These are phyloP conservation scores for Antheraea assamensis DNA, from an alignment of 2,888 invertebrate species.

Conservation along the genomic window DNA sequence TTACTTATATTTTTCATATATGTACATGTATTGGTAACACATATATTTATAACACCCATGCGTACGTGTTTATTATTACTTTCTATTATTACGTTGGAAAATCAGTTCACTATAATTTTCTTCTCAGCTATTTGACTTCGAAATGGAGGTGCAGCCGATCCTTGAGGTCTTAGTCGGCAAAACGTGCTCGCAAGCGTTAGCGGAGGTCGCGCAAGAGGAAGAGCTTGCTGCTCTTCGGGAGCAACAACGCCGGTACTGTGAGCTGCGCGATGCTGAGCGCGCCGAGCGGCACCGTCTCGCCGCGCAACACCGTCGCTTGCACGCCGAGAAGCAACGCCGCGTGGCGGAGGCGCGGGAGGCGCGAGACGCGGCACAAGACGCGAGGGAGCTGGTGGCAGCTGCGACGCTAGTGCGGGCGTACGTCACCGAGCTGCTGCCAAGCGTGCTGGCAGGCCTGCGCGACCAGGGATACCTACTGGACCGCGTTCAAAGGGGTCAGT, in stretches of 20 bases:
- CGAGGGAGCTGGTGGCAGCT: constrained; percentile 91
- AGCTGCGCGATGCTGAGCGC: constrained; percentile 89
- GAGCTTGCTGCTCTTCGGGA: constrained; percentile 91
- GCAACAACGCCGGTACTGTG: constrained; percentile 86
- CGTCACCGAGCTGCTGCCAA: constrained; percentile 92
- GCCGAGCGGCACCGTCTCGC: constrained; percentile 91
- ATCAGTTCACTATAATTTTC: neutral
- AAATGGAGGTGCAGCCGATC: constrained; percentile 94
- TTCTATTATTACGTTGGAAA: neutral
- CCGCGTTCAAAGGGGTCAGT: constrained; percentile 81
- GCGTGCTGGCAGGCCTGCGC: constrained; percentile 90
- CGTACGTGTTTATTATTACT: neutral
- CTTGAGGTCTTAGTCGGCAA: constrained; percentile 94
- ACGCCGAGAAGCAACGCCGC: constrained; percentile 88
- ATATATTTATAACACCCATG: too few species aligned
- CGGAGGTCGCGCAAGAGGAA: constrained; percentile 96
- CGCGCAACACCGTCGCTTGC: constrained; percentile 87
- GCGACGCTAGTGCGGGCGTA: constrained; percentile 92
- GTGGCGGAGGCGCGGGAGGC: constrained; percentile 87
- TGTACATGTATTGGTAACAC: too few species aligned
- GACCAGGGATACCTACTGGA: constrained; percentile 87
- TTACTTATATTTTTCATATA: too few species aligned
- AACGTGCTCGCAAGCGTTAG: constrained; percentile 93
- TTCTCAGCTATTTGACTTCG: constrained; percentile 93
- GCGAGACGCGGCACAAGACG: constrained; percentile 85